Conservation (phyloP, 2,797 vertebrate species). For the Sebastolobus altivelis region DNA sequence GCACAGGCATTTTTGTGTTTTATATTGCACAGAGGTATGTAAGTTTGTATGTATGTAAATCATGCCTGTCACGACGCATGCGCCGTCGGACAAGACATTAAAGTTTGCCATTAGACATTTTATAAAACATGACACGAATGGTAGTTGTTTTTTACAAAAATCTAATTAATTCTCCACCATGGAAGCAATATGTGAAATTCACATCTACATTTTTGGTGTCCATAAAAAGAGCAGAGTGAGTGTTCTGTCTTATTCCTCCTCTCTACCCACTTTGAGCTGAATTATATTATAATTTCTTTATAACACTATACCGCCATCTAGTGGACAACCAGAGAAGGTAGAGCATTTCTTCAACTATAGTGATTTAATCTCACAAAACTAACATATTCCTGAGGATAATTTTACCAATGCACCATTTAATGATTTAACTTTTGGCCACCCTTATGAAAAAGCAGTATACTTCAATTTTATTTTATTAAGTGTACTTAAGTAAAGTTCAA, state of each 20-base stretch:
- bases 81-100: not conserved
- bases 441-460: no score
- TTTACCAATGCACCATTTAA: not conserved
- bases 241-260: not conserved
- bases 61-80: not conserved
- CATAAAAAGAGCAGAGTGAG: constrained; percentile 41
- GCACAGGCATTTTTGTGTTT: no score
- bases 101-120: not conserved
- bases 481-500: no score
- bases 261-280: fast-evolving
- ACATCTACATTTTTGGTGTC: not conserved
- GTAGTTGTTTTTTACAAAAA: not conserved
- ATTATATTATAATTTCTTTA: not conserved
- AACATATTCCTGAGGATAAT: not conserved
- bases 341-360: not conserved
- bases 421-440: not conserved
- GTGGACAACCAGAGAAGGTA: not conserved
- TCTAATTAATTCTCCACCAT: not conserved
- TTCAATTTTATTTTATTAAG: no score
- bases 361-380: not conserved
- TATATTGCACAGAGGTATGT: no score
- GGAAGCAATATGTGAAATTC: not conserved
- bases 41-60: no score
- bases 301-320: constrained; percentile 42
- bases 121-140: not conserved